Evolutionary conservation across 2,113 vertebrate species (phyloP), one percentile per base, ranked within the genome.

Genomic region (Leucopsar rothschildi): DNA sequence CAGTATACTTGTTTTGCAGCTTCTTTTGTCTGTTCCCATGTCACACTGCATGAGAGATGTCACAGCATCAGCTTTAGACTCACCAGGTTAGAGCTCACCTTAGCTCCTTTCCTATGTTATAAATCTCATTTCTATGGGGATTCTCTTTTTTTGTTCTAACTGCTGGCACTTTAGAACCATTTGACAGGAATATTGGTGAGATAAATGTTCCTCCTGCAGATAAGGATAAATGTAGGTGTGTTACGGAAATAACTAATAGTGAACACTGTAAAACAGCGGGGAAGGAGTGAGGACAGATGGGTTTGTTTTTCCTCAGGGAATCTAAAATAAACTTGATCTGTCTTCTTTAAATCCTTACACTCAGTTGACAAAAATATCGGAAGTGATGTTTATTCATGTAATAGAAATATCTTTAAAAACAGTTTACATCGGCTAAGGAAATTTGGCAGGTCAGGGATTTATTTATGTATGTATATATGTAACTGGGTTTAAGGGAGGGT

Each of bases 261-360:
- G 83, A 94, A 84, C 82, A 82, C 49, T 96, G 63, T 94, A 92
- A 83, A 81, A 21, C 68, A 68, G 66, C 11, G 3, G 82, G 93
- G 52, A 93, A 85, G 35, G 80, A 96, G 93, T 78, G n/a, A 90
- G 92, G 80, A 93, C 94, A 96, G 91, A 93, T 78, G 93, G 72
- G 79, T 75, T 95, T 95, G 90, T 61, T 94, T 97, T 95, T 96
- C 92, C 90, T 96, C 18, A 56, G 90, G 88, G 90, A 97, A 82
- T 86, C 70, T 95, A 93, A 96, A 94, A 92, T 95, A 92, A 96
- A 96, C 94, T 92, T 93, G 92, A 87, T 94, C 88, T 90, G 82
- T 96, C 93, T 91, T 69, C 80, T 95, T 96, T 95, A 95, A 96
- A 94, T 93, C 70, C 70, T 91, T 93, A 81, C 73, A 93, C 78